Evolutionary conservation across 2,888 invertebrate genomes (phyloP), one percentile per base, ranked within the genome.

Genomic region (Drosophila algonquin): DNA sequence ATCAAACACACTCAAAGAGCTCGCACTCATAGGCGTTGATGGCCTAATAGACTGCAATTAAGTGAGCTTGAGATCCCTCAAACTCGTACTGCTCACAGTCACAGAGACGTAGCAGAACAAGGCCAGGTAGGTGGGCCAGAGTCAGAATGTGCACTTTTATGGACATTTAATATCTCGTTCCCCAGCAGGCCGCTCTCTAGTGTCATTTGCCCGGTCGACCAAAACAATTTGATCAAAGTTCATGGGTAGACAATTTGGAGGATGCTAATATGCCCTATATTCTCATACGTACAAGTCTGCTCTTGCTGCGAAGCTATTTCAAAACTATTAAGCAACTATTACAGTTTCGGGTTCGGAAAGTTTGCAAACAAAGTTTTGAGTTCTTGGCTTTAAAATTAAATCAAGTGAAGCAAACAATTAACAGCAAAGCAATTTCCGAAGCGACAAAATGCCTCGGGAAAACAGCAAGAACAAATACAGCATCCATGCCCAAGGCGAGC

Each of bases 1-100:
- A 78, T 75, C 40, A 63, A 18, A 54, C 75, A 63, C 76, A 80
- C 82, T 82, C 77, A 79, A 64, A 70, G 73, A 71, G 75, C 75
- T 81, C 87, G 75, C 75, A 83, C 84, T 81, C 67, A 56, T 71
- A 76, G 70, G 83, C 88, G 85, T 85, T 86, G 83, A 83, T 88
- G 88, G 76, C 81, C 78, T 86, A 86, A 88, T 86, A 79, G 88
- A 82, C 83, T 80, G 88, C 86, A 86, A 86, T 86, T 86, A 86
- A 86, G 74, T 78, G 81, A 76, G 63, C 88, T 86, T 75, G 72
- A 86, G 85, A 40, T 40, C 40, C 40, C 40, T 40, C 40, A 14
- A 40, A 40, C 40, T 40, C 40, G 40, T n/a, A 14, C 40, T 14
- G 40, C 76, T 78, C 78, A 73, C 82, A 84, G 79, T 72, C 76